Conservation (phyloP, 1,140 invertebrate genomes). For the Phocides pigmalion region DNA sequence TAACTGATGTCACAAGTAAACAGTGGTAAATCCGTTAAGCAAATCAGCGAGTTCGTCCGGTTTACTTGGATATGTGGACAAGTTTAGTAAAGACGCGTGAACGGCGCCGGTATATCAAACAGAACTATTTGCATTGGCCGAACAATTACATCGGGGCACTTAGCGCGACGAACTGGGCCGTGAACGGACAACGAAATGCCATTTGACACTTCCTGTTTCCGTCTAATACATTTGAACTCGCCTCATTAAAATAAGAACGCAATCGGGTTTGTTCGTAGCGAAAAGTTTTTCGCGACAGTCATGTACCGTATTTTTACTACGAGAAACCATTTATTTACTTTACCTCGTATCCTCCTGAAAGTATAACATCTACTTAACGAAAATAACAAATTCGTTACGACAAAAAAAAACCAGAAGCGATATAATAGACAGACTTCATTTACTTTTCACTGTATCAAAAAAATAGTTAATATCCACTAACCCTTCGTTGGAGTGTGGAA, state of each 20-base stretch:
- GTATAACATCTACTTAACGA: background rate
- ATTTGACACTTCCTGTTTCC: constrained; percentile 82
- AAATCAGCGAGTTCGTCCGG: constrained; percentile 46
- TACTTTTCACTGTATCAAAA: constrained; percentile 5
- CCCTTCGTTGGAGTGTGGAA: constrained; percentile 33
- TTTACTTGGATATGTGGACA: constrained; percentile 46
- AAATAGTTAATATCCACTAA: constrained; percentile 26
- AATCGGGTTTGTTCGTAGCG: constrained; percentile 44
- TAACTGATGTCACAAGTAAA: constrained; percentile 13
- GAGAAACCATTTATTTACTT: too few species aligned
- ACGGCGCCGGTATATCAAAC: constrained; percentile 65
- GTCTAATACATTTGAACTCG: constrained; percentile 62
- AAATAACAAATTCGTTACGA: background rate
- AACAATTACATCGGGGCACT: constrained; percentile 79
- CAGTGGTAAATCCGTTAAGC: constrained; percentile 43
- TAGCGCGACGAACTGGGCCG: constrained; percentile 71
- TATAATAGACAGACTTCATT: constrained; percentile 15
- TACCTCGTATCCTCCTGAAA: too few species aligned
- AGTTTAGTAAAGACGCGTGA: constrained; percentile 37
- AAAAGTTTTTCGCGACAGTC: constrained; percentile 10
- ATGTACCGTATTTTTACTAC: background rate
- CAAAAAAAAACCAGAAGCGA: background rate
- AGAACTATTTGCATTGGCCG: constrained; percentile 72
- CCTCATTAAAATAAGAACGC: constrained; percentile 56
- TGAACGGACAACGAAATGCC: constrained; percentile 75